Base-by-base conservation (phyloP, 2,113 vertebrate genomes). In the Clinocottus analis region DNA sequence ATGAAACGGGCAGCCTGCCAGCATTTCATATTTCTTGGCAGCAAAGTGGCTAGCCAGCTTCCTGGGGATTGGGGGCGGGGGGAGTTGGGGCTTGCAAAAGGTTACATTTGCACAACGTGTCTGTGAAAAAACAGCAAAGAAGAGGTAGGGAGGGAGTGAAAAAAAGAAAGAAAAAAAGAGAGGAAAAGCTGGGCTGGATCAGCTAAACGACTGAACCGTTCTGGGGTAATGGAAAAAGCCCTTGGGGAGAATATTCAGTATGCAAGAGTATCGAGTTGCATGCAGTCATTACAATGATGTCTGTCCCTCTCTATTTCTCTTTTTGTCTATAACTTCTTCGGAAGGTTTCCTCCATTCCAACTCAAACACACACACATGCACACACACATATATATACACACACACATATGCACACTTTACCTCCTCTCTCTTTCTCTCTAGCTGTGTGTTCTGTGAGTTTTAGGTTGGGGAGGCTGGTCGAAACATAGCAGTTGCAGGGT, bases 101-200 rank as follows among this genome's bases (percentile, higher is more conserved):
- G 96, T 96, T 96, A 96, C 95, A 96, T 96, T 96, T 97, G 96
- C 96, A 96, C 96, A 95, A 95, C 94, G 95, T 94, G 96, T 94
- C 93, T 94, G 93, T 94, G 95, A 94, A 95, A 95, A 94, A 85
- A 89, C 91, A 55, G 55, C 31, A 72, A 69, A 60, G 37, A 39
- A 93, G 91, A 85, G 83, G 84, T 79, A 86, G 87, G 83, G 87
- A 89, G 85, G 85, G 69, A 86, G 85, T 53, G 85, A 89, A 79
- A 75, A 9, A 47, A 41, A 93, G 93, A 94, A 95, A 58, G 85
- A 89, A 79, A 75, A 4, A 47, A 41, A 93, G 93, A 51, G 33
- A 53, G 33, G 39, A 72, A 87, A 89, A 87, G 79, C 84, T 83
- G 75, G 91, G 92, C 82, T 90, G 90, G 91, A 92, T 91, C 90